Evolutionary conservation across 1,140 invertebrate species (phyloP).

Genomic region (Solenopsis fugax): DNA sequence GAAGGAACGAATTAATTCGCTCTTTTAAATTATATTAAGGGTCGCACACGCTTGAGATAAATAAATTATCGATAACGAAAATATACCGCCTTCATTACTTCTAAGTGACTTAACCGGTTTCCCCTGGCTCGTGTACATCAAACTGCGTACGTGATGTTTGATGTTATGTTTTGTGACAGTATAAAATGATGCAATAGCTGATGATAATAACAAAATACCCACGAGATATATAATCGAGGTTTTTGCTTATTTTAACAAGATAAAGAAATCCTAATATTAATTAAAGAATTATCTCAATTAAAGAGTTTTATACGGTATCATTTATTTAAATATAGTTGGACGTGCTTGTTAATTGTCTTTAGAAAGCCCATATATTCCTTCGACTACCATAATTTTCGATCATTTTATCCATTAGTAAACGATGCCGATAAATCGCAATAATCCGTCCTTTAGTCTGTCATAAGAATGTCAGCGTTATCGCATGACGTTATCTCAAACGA

Average conservation of each 20-base stretch:
- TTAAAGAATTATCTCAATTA: background rate
- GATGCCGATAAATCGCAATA: background rate
- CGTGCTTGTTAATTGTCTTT: background rate
- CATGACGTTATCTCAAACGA: constrained; percentile 23
- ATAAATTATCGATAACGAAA: constrained; percentile 50
- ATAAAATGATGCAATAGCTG: background rate
- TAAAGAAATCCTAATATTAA: constrained; percentile 1
- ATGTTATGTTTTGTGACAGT: constrained; percentile 7
- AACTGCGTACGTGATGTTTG: background rate
- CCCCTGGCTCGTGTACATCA: background rate
- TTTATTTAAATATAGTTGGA: background rate
- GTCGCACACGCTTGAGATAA: background rate
- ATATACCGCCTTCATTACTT: background rate
- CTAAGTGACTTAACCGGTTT: constrained; percentile 43
- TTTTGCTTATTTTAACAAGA: background rate
- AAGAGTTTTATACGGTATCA: background rate
- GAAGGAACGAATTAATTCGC: constrained; percentile 17
- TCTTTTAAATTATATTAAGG: constrained; percentile 10
- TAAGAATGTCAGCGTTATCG: constrained; percentile 18
- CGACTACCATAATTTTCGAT: constrained; percentile 2
- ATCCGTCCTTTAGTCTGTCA: background rate
- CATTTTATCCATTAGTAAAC: background rate
- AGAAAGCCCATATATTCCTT: background rate
- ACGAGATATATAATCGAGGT: constrained; percentile 9
- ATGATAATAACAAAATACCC: background rate